phyloP scores from a whole-genome alignment of 2,797 vertebrate species.

The Cichlasoma orientale region DNA sequence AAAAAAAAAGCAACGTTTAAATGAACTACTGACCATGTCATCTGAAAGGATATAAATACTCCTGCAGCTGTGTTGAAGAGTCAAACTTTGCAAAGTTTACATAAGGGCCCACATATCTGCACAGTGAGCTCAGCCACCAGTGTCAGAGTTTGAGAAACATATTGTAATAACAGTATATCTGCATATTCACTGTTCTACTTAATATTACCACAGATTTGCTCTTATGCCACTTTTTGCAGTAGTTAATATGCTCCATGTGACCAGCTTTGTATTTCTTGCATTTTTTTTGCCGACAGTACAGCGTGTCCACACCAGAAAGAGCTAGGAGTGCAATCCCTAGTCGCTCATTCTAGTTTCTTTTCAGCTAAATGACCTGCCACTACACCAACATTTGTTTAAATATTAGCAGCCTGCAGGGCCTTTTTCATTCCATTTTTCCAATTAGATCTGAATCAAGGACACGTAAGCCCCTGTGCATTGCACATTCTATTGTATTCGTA shows the following conservation, averaged over 20 bases:
- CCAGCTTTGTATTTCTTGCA: neutral
- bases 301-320: constrained; percentile 2
- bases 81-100: neutral
- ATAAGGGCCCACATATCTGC: neutral
- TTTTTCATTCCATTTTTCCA: constrained; percentile 66
- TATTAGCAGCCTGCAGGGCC: constrained; percentile 71
- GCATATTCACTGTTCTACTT: constrained; percentile 3
- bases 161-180: neutral
- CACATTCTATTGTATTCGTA: constrained; percentile 26
- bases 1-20: neutral
- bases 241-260: neutral
- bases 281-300: neutral
- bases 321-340: constrained; percentile 32
- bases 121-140: neutral
- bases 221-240: neutral
- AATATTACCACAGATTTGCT: neutral
- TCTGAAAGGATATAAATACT: neutral
- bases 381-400: constrained; percentile 80
- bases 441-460: constrained; percentile 74
- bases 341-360: constrained; percentile 65
- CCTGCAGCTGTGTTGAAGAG: neutral
- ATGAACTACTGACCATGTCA: neutral
- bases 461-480: constrained; percentile 59
- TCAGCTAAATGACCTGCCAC: constrained; percentile 69
- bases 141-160: neutral